phyloP scores from a whole-genome alignment of 2,888 invertebrate genomes.

The Entomobrya multifasciata region DNA sequence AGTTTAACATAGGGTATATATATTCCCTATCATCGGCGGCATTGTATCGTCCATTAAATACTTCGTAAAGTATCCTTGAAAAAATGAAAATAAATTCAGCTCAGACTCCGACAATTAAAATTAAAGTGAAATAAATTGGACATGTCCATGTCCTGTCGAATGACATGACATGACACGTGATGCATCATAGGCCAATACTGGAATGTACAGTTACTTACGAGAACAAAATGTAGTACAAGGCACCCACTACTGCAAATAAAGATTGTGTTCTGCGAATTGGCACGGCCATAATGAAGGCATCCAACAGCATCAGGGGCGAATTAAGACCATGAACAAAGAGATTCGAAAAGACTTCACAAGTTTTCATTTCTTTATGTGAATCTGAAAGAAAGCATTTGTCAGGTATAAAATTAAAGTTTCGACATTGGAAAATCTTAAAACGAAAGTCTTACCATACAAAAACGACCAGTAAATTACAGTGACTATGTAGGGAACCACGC shows the following conservation, averaged over 20 bases:
- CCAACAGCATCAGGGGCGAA: constrained; percentile 68
- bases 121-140: background rate
- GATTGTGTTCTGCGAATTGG: constrained; percentile 72
- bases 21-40: constrained; percentile 39
- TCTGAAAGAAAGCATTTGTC: too few species aligned
- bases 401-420: too few species aligned
- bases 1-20: constrained; percentile 73
- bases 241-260: constrained; percentile 64
- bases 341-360: constrained; percentile 43
- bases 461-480: constrained; percentile 62
- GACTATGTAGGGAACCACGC: constrained; percentile 70
- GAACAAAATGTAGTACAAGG: constrained; percentile 59
- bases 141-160: too few species aligned
- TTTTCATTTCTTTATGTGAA: background rate
- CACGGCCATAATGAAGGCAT: constrained; percentile 69
- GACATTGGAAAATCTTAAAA: too few species aligned
- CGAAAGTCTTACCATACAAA: constrained; percentile 49
- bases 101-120: background rate
- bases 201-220: constrained; percentile 49
- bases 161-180: background rate
- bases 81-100: background rate
- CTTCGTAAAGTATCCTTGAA: constrained; percentile 65
- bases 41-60: constrained; percentile 61
- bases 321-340: constrained; percentile 71
- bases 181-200: background rate